Conservation (phyloP, 2,888 invertebrate species). For the Geophilus truncorum region DNA sequence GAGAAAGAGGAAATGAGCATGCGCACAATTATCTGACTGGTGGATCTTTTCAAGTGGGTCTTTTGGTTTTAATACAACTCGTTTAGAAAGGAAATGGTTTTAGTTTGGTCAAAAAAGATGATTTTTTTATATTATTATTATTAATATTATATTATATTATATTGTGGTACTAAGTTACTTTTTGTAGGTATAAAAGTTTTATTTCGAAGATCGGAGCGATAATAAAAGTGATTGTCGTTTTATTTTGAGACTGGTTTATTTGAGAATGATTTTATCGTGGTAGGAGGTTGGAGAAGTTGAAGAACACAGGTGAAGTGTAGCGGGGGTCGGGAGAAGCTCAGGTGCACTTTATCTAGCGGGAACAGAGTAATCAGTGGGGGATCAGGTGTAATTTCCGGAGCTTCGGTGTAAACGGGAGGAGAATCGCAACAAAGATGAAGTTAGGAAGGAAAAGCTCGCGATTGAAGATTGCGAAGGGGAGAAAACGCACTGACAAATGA, state of each 20-base stretch:
- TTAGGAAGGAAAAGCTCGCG: slow-evolving; percentile 13
- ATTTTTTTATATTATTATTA: background rate
- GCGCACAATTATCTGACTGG: slow-evolving; percentile 23
- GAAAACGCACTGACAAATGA: slow-evolving; percentile 33
- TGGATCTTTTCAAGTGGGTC: slow-evolving; percentile 10
- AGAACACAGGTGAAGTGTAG: background rate
- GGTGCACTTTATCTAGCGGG: slow-evolving; percentile 1
- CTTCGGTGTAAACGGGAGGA: background rate
- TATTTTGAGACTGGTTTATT: background rate
- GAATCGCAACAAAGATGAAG: slow-evolving; percentile 7
- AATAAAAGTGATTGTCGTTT: no score
- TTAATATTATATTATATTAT: background rate
- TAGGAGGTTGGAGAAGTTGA: no score
- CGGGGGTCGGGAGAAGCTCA: background rate
- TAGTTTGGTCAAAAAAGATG: background rate
- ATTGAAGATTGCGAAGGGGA: slow-evolving; percentile 23
- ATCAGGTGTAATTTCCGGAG: slow-evolving; percentile 34
- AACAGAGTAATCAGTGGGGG: slow-evolving; percentile 20
- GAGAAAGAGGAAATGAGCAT: slow-evolving; percentile 15
- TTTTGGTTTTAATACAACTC: slow-evolving; percentile 13
- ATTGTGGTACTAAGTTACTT: background rate
- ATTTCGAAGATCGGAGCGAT: background rate
- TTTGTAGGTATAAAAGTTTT: background rate
- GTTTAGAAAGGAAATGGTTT: slow-evolving; percentile 11
- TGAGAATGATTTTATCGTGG: background rate